A percentile compares a stretch with the other conserved stretches of the same genome.
Conservation (phyloP, 2,113 vertebrate genomes). For the Anoplopoma fimbria region DNA sequence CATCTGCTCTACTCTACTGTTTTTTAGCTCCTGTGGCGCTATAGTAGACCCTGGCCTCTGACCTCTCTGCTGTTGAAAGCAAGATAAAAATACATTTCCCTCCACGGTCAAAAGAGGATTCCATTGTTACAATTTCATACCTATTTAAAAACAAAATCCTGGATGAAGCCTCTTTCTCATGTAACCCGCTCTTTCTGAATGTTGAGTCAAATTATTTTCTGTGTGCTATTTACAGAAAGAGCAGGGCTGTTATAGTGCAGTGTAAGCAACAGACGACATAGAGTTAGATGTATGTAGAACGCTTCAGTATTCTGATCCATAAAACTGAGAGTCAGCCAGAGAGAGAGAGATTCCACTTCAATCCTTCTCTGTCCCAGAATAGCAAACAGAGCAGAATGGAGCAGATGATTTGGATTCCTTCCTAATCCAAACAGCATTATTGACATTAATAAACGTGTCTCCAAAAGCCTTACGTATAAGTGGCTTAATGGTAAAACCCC, state of each 20-base stretch:
- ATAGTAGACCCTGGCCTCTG: neutral
- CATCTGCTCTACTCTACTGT: neutral
- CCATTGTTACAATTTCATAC: neutral
- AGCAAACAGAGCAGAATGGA: conserved; percentile 36
- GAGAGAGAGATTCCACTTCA: neutral
- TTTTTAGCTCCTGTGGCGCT: neutral
- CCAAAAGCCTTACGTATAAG: conserved; percentile 60
- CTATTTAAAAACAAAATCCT: neutral
- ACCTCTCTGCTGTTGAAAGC: neutral
- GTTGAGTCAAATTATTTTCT: neutral
- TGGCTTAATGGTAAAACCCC: conserved; percentile 59
- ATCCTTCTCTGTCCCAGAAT: conserved; percentile 24
- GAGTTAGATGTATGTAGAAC: neutral
- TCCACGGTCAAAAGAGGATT: neutral
- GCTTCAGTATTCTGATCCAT: conserved; percentile 1
- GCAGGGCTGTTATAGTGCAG: neutral
- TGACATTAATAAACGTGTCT: conserved; percentile 66
- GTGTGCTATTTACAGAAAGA: neutral
- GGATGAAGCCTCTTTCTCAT: neutral
- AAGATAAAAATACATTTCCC: conserved; percentile 4
- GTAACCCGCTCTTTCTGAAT: neutral
- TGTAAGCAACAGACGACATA: neutral
- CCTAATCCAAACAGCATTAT: conserved; percentile 64
- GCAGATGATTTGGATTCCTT: conserved; percentile 60
- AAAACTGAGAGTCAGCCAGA: conserved; percentile 2